phyloP scores from a whole-genome alignment of 2,113 vertebrate genomes.

The Sorex araneus region DNA sequence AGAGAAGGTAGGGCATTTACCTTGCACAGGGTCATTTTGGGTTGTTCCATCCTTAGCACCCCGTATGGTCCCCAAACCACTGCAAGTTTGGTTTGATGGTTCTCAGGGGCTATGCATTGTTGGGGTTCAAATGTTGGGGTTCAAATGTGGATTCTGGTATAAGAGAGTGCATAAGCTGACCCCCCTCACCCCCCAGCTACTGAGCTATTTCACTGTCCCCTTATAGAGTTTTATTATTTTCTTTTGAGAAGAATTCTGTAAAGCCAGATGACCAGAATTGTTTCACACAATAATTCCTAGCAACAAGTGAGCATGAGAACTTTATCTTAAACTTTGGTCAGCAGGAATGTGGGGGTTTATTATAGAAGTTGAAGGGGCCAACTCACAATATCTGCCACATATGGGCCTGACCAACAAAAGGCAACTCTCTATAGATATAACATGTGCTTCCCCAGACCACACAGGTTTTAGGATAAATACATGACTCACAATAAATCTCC shows the following conservation, averaged over 20 bases:
- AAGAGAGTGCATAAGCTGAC: too few species aligned
- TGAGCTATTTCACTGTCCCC: background rate
- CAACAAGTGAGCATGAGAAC: background rate
- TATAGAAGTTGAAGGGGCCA: background rate
- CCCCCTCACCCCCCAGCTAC: background rate
- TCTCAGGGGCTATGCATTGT: background rate
- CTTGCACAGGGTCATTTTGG: too few species aligned
- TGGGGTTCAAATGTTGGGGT: background rate
- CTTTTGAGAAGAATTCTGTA: slow-evolving; percentile 13
- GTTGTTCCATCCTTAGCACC: too few species aligned
- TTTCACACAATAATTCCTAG: background rate
- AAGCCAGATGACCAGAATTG: background rate
- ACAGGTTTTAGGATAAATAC: slow-evolving; percentile 55
- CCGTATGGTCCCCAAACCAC: too few species aligned
- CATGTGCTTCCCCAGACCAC: slow-evolving; percentile 62
- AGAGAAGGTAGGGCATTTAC: too few species aligned
- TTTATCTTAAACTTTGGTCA: slow-evolving; percentile 36
- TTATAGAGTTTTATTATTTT: background rate
- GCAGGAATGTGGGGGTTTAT: background rate
- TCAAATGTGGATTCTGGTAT: background rate
- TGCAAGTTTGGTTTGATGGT: too few species aligned
- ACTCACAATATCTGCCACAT: background rate
- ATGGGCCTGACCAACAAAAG: background rate
- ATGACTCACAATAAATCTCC: slow-evolving; percentile 11
- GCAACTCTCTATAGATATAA: slow-evolving; percentile 32